These are phyloP conservation scores for Pyrrhura leucotis DNA, from an alignment of 2,797 vertebrate species.

Conservation along the genomic window DNA sequence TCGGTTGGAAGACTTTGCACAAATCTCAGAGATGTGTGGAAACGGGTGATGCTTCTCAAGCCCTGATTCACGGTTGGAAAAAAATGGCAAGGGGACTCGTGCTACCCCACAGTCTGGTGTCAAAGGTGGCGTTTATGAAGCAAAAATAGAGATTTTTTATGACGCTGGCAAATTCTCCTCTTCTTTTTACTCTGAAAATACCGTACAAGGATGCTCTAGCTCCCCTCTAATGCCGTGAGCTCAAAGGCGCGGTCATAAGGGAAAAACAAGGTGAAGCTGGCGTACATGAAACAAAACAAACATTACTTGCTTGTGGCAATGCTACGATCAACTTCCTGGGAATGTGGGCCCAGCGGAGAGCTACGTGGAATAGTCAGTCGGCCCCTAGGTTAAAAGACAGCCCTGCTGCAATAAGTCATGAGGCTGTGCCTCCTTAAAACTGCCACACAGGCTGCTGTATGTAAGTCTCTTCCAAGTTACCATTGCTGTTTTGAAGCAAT, in stretches of 20 bases:
- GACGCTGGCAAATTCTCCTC: constrained; percentile 34
- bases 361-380: background rate
- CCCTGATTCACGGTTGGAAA: background rate
- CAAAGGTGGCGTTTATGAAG: constrained; percentile 15
- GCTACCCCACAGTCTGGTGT: constrained; percentile 34
- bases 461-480: constrained; percentile 32
- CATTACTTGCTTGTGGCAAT: constrained; percentile 27
- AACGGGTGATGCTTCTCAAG: constrained; percentile 6
- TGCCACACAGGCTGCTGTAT: background rate
- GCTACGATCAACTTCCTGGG: constrained; percentile 44
- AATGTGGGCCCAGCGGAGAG: background rate
- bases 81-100: constrained; percentile 17
- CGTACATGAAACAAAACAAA: background rate
- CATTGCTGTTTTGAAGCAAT: constrained; percentile 62
- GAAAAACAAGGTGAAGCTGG: constrained; percentile 27
- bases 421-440: constrained; percentile 1
- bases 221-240: constrained; percentile 27
- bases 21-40: constrained; percentile 61
- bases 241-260: constrained; percentile 60
- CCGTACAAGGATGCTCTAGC: constrained; percentile 26
- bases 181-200: constrained; percentile 2
- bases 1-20: constrained; percentile 74
- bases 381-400: constrained; percentile 26
- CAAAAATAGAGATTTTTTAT: constrained; percentile 31
- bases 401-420: background rate